Conservation (phyloP, 2,797 vertebrate species). For the Nyctalus aviator region DNA sequence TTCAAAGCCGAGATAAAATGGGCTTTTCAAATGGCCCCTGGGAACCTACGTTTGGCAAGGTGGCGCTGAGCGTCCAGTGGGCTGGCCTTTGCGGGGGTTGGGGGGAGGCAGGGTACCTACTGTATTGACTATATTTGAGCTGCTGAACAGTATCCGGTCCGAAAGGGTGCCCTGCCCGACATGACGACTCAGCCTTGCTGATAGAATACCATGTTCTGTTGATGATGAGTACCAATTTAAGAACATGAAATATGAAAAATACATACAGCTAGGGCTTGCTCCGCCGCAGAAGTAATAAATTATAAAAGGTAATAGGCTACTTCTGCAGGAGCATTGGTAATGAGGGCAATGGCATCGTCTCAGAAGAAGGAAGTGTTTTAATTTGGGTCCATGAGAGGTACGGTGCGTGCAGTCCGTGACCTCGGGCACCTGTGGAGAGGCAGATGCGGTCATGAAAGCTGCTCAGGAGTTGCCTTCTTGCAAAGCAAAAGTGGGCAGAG, state of each 20-base stretch:
- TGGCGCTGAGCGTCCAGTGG: not conserved
- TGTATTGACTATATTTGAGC: not conserved
- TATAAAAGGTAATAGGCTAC: not conserved
- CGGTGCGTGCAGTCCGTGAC: not conserved
- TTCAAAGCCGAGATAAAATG: slow-evolving; percentile 17
- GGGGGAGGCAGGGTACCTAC: not conserved
- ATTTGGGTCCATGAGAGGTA: not conserved
- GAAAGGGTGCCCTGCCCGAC: not conserved
- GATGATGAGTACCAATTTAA: not conserved
- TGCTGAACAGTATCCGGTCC: too few relatives aligned
- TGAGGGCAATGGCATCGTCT: not conserved
- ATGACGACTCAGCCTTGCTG: not conserved
- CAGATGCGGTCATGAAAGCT: not conserved
- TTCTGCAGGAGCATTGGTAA: not conserved
- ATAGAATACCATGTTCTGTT: not conserved
- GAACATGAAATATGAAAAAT: not conserved
- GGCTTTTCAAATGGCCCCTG: not conserved
- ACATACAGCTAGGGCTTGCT: not conserved
- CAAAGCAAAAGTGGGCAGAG: not conserved
- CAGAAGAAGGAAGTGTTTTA: not conserved
- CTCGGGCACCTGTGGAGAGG: not conserved
- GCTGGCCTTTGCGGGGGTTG: not conserved
- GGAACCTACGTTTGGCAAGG: not conserved
- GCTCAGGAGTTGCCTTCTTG: not conserved
- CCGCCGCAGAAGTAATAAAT: not conserved